These are phyloP conservation scores for Habroteleia sp. DNA, from an alignment of 2,888 invertebrate genomes.

Conservation along the genomic window DNA sequence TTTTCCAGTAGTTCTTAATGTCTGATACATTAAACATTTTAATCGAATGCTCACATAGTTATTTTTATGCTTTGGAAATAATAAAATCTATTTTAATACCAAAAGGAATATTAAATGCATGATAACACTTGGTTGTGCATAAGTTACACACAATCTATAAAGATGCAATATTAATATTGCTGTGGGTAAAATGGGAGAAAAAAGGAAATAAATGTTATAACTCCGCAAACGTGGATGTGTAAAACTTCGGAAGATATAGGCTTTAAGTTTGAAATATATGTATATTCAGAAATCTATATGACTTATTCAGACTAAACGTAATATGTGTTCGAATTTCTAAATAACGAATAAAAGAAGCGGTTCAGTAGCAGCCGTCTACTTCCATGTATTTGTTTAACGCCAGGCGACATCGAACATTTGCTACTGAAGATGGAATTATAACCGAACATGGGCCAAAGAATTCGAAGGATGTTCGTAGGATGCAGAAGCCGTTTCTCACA, in stretches of 20 bases:
- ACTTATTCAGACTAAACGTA: conserved; percentile 65
- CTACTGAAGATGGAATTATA: conserved; percentile 67
- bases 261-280: conserved; percentile 6
- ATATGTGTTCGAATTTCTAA: conserved; percentile 67
- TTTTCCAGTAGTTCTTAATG: too few species aligned
- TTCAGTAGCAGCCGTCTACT: conserved; percentile 69
- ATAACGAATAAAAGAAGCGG: conserved; percentile 71
- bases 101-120: too few species aligned
- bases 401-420: conserved; percentile 73
- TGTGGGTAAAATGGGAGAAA: background rate
- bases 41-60: too few species aligned
- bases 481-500: conserved; percentile 7
- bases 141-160: too few species aligned
- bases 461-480: conserved; percentile 9
- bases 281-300: conserved; percentile 27
- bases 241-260: conserved; percentile 13
- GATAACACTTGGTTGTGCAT: too few species aligned
- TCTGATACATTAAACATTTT: too few species aligned
- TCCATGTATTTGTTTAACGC: conserved; percentile 72
- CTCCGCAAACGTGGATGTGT: conserved; percentile 4
- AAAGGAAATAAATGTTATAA: conserved; percentile 1
- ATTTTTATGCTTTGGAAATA: too few species aligned
- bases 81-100: too few species aligned
- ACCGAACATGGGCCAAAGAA: conserved; percentile 56
- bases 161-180: too few species aligned